Percentiles rank a stretch among this genome's conserved stretches.
phyloP scores from a whole-genome alignment of 2,797 vertebrate genomes.

The Glossophaga mutica region DNA sequence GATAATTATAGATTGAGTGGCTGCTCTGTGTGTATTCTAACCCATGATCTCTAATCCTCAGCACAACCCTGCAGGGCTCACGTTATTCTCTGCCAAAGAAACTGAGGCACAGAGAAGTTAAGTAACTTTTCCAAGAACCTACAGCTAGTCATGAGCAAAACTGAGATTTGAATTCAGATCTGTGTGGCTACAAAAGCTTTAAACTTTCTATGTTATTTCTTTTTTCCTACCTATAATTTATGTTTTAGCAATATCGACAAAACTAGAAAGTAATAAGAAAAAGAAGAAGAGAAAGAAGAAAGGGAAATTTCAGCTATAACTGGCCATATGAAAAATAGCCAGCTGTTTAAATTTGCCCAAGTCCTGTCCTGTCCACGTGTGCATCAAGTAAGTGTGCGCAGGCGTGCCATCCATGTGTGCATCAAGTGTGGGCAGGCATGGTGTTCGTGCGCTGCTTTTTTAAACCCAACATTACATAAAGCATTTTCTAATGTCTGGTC shows the following conservation, averaged over 20 bases:
- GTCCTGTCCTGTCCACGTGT: background rate
- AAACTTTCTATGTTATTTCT: background rate
- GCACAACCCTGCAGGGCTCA: background rate
- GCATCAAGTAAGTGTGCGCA: background rate
- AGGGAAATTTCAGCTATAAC: background rate
- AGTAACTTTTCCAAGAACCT: background rate
- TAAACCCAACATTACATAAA: background rate
- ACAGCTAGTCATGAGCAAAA: background rate
- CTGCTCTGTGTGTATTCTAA: background rate
- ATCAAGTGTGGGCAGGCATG: no score
- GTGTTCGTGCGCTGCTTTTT: no score
- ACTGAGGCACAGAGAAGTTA: background rate
- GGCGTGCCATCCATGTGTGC: background rate
- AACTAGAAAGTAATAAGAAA: background rate
- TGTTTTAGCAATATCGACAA: slow-evolving; percentile 12
- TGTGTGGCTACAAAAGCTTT: background rate
- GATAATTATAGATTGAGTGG: background rate
- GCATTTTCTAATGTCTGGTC: background rate
- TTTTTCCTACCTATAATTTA: background rate
- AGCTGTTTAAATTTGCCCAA: background rate
- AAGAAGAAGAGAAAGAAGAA: background rate
- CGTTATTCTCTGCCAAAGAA: background rate
- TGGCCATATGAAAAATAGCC: background rate
- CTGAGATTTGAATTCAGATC: background rate
- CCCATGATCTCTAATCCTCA: background rate